phyloP scores from a whole-genome alignment of 2,797 vertebrate genomes.

The Cirrhinus molitorella region DNA sequence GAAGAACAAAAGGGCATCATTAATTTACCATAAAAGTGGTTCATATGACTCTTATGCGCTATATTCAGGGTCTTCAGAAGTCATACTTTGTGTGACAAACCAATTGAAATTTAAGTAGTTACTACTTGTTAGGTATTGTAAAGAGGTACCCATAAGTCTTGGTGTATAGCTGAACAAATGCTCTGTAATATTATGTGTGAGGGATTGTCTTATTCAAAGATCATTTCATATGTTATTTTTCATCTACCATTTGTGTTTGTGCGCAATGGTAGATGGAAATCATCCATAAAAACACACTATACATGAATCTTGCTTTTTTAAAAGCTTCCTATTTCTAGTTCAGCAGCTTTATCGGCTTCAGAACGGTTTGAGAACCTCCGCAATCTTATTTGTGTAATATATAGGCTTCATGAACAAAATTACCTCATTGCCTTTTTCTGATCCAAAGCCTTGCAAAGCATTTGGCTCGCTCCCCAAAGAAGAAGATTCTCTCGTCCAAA shows the following conservation, averaged over 20 bases:
- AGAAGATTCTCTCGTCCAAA: constrained; percentile 14
- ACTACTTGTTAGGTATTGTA: neutral
- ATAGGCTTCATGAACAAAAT: neutral
- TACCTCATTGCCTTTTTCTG: constrained; percentile 7
- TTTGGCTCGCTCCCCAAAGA: constrained; percentile 35
- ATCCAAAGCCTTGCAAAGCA: constrained; percentile 21
- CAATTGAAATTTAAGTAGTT: neutral
- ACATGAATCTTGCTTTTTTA: neutral
- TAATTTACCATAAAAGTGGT: neutral
- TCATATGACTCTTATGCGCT: neutral
- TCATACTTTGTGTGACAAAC: neutral
- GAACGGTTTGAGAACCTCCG: neutral
- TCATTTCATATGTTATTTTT: neutral
- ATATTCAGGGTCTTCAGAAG: neutral
- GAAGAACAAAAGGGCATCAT: neutral
- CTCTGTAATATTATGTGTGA: no score
- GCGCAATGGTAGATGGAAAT: neutral
- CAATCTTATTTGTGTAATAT: neutral
- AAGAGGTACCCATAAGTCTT: neutral
- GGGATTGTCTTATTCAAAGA: neutral
- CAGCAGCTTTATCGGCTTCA: neutral
- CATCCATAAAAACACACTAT: neutral
- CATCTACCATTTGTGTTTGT: neutral
- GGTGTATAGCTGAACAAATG: no score
- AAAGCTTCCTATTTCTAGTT: neutral